phyloP scores from a whole-genome alignment of 2,113 vertebrate genomes.

The Phalacrocorax aristotelis region DNA sequence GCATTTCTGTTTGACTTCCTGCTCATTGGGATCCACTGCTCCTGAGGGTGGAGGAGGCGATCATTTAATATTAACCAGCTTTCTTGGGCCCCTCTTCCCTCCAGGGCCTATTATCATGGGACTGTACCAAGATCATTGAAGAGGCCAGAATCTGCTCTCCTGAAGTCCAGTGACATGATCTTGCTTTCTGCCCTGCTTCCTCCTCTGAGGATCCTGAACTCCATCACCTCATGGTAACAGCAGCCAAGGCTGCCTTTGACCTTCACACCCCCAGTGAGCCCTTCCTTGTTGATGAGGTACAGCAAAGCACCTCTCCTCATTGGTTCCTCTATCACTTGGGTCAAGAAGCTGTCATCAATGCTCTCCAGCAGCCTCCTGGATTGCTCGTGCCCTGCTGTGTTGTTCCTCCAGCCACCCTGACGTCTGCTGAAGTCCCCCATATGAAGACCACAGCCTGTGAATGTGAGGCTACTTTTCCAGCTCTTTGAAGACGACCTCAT shows the following conservation, averaged over 20 bases:
- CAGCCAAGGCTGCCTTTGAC: neutral
- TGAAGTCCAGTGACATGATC: neutral
- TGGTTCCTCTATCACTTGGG: neutral
- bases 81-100: no score
- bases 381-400: neutral
- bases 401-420: neutral
- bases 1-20: no score
- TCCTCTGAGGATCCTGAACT: neutral
- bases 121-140: no score
- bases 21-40: no score
- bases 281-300: neutral
- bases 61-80: no score
- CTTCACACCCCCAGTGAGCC: neutral
- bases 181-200: neutral
- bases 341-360: neutral
- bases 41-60: no score
- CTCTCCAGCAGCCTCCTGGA: neutral
- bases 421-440: neutral
- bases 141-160: neutral
- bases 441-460: rapidly evolving
- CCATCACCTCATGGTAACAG: neutral
- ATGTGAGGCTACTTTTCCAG: neutral
- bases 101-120: no score
- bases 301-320: neutral
- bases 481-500: neutral